Percentiles rank a stretch among this genome's conserved stretches.
Evolutionary conservation across 2,113 vertebrate species (phyloP).

Genomic region (Microcebus jonahi): DNA sequence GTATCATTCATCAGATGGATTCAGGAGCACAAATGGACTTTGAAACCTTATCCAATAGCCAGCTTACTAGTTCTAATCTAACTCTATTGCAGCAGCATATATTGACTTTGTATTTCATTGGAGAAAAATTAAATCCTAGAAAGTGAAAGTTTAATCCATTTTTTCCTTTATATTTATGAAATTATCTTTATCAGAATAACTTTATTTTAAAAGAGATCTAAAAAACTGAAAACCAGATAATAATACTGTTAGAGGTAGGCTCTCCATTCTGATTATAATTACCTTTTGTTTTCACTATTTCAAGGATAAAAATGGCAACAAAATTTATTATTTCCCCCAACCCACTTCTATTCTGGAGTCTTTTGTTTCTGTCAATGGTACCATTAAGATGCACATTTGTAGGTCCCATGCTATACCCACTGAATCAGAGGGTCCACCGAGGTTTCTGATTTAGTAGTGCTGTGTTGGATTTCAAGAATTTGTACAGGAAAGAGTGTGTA

Average conservation of each 20-base stretch:
- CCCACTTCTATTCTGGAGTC: background rate
- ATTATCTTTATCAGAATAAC: background rate
- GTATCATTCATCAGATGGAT: background rate
- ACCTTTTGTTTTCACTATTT: constrained; percentile 15
- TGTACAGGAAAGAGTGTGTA: background rate
- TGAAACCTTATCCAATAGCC: constrained; percentile 38
- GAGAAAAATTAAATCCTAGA: background rate
- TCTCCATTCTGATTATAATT: constrained; percentile 16
- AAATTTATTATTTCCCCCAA: background rate
- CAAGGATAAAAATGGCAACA: background rate
- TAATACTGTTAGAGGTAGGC: background rate
- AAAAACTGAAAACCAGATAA: background rate
- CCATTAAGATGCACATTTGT: background rate
- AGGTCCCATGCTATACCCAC: background rate
- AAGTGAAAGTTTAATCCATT: background rate
- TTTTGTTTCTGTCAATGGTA: background rate
- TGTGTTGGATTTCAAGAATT: background rate
- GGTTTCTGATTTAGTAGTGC: background rate
- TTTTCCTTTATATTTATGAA: background rate
- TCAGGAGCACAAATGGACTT: background rate
- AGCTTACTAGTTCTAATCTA: background rate
- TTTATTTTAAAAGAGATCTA: constrained; percentile 39
- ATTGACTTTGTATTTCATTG: background rate
- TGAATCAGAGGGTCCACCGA: background rate
- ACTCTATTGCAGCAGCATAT: background rate